These are phyloP conservation scores for Diarsia rubi DNA, from an alignment of 2,888 invertebrate genomes.

Conservation along the genomic window DNA sequence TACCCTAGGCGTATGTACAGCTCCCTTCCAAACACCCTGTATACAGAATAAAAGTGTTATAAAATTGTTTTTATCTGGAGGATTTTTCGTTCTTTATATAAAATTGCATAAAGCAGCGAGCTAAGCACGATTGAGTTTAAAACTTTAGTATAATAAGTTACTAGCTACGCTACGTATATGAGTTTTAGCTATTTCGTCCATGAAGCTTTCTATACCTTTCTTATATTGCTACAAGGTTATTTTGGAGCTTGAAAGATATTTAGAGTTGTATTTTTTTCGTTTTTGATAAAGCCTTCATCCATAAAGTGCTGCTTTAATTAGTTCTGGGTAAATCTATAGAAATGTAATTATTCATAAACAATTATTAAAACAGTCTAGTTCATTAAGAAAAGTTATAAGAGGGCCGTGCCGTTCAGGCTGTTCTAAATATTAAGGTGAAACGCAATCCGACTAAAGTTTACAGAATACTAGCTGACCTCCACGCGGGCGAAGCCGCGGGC, in stretches of 20 bases:
- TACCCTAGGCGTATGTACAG: no score
- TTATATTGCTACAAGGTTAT: background rate
- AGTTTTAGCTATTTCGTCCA: background rate
- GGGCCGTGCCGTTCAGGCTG: constrained; percentile 22
- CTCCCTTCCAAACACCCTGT: no score
- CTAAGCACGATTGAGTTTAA: background rate
- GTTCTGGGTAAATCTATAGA: background rate
- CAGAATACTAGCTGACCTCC: background rate
- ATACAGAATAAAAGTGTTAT: background rate
- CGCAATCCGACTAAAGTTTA: constrained; percentile 12
- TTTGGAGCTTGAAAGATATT: background rate
- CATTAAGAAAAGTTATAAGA: constrained; percentile 15
- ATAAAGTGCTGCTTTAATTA: background rate
- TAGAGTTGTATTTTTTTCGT: background rate
- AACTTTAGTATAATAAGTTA: background rate
- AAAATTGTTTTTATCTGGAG: background rate
- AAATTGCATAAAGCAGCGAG: background rate
- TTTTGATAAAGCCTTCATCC: background rate
- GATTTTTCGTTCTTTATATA: background rate
- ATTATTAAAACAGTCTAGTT: background rate
- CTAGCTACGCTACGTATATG: background rate
- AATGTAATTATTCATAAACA: background rate
- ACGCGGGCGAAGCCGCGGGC: no score
- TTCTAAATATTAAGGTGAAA: constrained; percentile 37
- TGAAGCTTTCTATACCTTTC: background rate